Evolutionary conservation across 2,113 vertebrate genomes (phyloP), one percentile per base, ranked within the genome.

Genomic region (Sisor rabdophorus): DNA sequence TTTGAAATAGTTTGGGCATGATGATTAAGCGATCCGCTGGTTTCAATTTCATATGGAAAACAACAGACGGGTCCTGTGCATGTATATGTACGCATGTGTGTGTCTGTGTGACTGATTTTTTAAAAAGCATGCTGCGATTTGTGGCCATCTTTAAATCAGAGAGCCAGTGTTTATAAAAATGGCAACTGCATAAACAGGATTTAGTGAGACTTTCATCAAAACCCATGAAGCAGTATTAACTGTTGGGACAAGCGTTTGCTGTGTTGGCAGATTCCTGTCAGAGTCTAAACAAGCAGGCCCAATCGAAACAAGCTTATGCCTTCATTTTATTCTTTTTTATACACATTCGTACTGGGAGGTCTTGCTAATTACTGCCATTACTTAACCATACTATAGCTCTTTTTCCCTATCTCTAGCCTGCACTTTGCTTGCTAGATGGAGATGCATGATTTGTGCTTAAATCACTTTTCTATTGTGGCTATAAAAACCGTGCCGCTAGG

Each of bases 131-230:
- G 19, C 61, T 61, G 47, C 61, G 60, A 63, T 63, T 54, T 77
- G 72, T 67, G 77, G 74, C 59, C 36, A 61, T 78, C 60, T 71
- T 47, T 24, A 67, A 75, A 61, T 78, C 76, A 67, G 79, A 74
- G 79, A 72, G 60, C 70, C 78, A 65, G 67, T 79, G 69, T 82
- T 82, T 82, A 84, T 78, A 78, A 79, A n/a, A 80, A 77, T 71
- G 53, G 67, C 70, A 28, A 61, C 80, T 81, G 73, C 55, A 77
- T 82, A 85, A 84, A 84, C 84, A 85, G 71, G 79, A 56, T 64
- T 81, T 76, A 79, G 80, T n/a, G 47, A 75, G 72, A 76, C 76
- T 71, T 81, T 76, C 77, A 81, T 77, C 68, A 79, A 76, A 71
- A 52, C 64, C 71, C 40, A 64, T 47, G 70, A 75, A 72, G 77